Evolutionary conservation across 2,113 vertebrate genomes (phyloP).

Genomic region (Felis chaus): DNA sequence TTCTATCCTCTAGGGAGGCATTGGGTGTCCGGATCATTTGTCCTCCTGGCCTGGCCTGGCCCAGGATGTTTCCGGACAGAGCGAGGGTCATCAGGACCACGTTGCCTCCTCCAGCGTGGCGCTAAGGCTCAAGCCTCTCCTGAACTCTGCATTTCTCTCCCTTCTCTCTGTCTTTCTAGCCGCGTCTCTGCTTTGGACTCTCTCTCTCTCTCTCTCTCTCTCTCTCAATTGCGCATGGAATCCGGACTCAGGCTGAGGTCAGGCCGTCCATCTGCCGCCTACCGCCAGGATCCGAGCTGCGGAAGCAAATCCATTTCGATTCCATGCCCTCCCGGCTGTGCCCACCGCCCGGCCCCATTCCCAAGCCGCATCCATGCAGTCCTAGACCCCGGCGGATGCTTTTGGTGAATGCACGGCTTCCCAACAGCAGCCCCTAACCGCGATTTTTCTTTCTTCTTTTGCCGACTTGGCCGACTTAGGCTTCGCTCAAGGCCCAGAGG

Average conservation of each 20-base stretch:
- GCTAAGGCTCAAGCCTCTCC: neutral
- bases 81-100: fast-evolving
- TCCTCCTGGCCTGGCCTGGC: neutral
- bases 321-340: neutral
- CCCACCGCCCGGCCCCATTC: neutral
- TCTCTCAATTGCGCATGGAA: neutral
- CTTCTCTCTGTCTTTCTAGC: neutral
- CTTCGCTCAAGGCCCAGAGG: neutral
- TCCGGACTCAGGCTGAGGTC: neutral
- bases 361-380: neutral
- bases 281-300: neutral
- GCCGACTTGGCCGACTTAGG: neutral
- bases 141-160: neutral
- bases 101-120: too few relatives aligned
- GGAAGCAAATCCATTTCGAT: fast-evolving
- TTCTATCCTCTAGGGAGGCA: too few relatives aligned
- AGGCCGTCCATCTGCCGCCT: too few relatives aligned
- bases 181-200: neutral
- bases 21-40: fast-evolving
- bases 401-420: fast-evolving
- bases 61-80: neutral
- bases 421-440: neutral
- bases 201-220: neutral
- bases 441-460: neutral
- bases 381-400: fast-evolving